phyloP scores from a whole-genome alignment of 2,113 vertebrate species.

The Clupea harengus region DNA sequence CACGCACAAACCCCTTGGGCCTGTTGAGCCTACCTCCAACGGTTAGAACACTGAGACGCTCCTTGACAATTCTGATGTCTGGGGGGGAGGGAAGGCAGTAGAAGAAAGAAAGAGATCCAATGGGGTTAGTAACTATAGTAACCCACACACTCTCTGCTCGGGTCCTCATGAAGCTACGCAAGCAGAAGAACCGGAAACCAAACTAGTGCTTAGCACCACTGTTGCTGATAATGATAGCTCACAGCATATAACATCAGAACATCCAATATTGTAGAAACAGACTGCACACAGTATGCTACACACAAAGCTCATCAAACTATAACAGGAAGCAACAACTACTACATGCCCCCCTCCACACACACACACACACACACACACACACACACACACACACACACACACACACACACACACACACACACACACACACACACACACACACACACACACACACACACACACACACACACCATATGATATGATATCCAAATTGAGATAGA shows the following conservation, averaged over 20 bases:
- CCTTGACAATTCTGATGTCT: slow-evolving; percentile 91
- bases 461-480: neutral
- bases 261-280: neutral
- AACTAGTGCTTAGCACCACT: neutral
- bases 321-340: neutral
- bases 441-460: neutral
- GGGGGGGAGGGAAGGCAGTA: slow-evolving; percentile 65
- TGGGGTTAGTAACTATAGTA: slow-evolving; percentile 67
- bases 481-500: neutral
- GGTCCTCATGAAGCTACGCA: neutral
- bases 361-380: neutral
- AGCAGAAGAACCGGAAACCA: neutral
- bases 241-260: neutral
- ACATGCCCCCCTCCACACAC: neutral
- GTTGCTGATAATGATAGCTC: neutral
- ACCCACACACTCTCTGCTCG: slow-evolving; percentile 3
- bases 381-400: neutral
- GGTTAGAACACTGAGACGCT: slow-evolving; percentile 90
- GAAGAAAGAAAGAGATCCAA: slow-evolving; percentile 64
- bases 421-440: neutral
- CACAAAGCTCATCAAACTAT: neutral
- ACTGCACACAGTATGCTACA: neutral
- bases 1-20: slow-evolving; percentile 37
- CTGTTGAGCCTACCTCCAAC: slow-evolving; percentile 89
- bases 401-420: neutral